Base-by-base conservation (phyloP, 1,140 invertebrate genomes). In the Mamestra configurata region DNA sequence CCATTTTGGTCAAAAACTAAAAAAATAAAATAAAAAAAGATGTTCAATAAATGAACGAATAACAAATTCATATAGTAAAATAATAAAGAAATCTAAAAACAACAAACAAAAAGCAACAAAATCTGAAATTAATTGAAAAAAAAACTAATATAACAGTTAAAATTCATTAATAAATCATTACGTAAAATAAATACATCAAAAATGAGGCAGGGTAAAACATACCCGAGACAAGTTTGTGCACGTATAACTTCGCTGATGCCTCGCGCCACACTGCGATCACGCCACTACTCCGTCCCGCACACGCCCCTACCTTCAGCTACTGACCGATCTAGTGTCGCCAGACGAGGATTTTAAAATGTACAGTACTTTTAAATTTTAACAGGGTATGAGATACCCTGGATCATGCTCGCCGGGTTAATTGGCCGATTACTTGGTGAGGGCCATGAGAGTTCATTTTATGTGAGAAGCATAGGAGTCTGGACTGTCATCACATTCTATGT, bases 211-310 rank as follows among this genome's bases (percentile, higher is more conserved):
- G 37, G 37, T 40, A 40, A 4, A 40, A 40, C 37, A 40, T 40
- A 40, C 37, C 37, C 37, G 37, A 40, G 37, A 11, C 37, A 40
- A 40, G 37, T 40, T 40, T 10, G 37, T 6, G 37, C 37, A 40
- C 3, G 37, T 40, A 4, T 40, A 40, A 6, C 37, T 40, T 6
- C 3, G 8, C 37, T 11, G 37, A 40, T 40, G 8, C 37, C 37
- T 40, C 37, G 3, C 37, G 37, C 37, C 4, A 40, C 10, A 40
- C 7, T 40, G 37, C 37, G 8, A 40, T 40, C 43, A 43, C 66
- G 77, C 68, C 68, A 79, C 77, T 61, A 79, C 43, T 37, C 77
- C 35, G 40, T 70, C 68, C 66, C 49, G 20, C 53, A 64, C 53
- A 68, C 68, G 55, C 64, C n/a, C n/a, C n/a, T n/a, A n/a, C n/a